Conservation (phyloP, 2,888 invertebrate species). For the Caenorhabditis sp. region DNA sequence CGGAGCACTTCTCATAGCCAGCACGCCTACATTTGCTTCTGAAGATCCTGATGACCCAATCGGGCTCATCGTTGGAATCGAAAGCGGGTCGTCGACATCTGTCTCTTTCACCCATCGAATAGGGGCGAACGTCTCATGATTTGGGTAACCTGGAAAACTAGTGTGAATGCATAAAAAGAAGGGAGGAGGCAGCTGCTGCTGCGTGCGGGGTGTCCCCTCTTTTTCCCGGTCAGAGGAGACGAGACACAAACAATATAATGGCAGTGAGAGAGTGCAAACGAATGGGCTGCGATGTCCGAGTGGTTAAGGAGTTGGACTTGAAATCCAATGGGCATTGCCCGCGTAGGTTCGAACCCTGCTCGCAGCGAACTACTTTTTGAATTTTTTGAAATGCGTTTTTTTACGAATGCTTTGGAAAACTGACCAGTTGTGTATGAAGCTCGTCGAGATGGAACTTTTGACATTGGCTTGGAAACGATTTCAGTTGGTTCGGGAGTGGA, state of each 20-base stretch:
- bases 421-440: conserved; percentile 58
- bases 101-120: conserved; percentile 74
- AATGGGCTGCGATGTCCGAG: conserved; percentile 76
- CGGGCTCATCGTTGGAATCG: conserved; percentile 68
- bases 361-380: conserved; percentile 76
- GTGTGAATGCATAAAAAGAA: background rate
- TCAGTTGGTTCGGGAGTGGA: conserved; percentile 72
- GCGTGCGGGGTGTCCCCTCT: background rate
- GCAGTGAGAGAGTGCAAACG: background rate
- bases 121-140: conserved; percentile 55
- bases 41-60: conserved; percentile 60
- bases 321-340: conserved; percentile 88
- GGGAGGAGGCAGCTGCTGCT: background rate
- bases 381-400: too few species aligned
- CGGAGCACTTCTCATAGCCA: conserved; percentile 61
- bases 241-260: conserved; percentile 14
- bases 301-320: conserved; percentile 87
- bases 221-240: background rate
- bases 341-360: conserved; percentile 88
- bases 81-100: conserved; percentile 71
- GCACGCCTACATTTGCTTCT: conserved; percentile 42
- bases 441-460: conserved; percentile 47
- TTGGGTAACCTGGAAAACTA: conserved; percentile 51
- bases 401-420: conserved; percentile 33
- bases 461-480: conserved; percentile 11